Conservation (phyloP, 37 sponge, comb jelly and placozoan genomes). For the Hexactinellida sp. region DNA sequence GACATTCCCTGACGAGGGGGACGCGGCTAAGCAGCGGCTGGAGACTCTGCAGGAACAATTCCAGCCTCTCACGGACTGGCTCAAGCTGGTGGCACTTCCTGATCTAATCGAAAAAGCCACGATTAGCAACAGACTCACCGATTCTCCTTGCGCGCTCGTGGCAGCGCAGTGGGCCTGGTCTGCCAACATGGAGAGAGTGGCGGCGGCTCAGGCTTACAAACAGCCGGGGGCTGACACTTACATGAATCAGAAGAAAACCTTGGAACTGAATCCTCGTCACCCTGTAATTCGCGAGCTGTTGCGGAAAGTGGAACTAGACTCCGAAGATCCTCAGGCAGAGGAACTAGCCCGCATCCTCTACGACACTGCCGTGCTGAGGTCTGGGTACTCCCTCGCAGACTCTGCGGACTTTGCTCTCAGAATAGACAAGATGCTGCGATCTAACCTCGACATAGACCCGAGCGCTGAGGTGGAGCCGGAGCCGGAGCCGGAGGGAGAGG, state of each 20-base stretch:
- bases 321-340: slow-evolving; percentile 38
- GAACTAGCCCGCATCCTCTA: slow-evolving; percentile 73
- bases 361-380: slow-evolving; percentile 79
- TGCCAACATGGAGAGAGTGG: slow-evolving; percentile 97
- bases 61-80: slow-evolving; percentile 79
- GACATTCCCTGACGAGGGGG: slow-evolving; percentile 63
- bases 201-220: slow-evolving; percentile 86
- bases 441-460: slow-evolving; percentile 61
- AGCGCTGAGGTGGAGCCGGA: slow-evolving; percentile 35
- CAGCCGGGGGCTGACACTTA: slow-evolving; percentile 49
- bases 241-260: slow-evolving; percentile 83
- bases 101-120: slow-evolving; percentile 83
- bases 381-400: slow-evolving; percentile 74
- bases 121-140: slow-evolving; percentile 72
- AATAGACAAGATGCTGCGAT: slow-evolving; percentile 85
- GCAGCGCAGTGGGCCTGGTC: slow-evolving; percentile 90
- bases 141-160: slow-evolving; percentile 94
- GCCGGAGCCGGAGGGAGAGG: not conserved
- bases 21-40: slow-evolving; percentile 61
- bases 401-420: slow-evolving; percentile 69
- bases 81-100: slow-evolving; percentile 70
- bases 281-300: slow-evolving; percentile 77
- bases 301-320: slow-evolving; percentile 41
- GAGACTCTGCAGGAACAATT: slow-evolving; percentile 54
- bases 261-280: slow-evolving; percentile 93